Percentiles rank a stretch among this genome's conserved stretches.
Conservation (phyloP, 1,140 invertebrate genomes). For the Pseudachorutes palmiensis region DNA sequence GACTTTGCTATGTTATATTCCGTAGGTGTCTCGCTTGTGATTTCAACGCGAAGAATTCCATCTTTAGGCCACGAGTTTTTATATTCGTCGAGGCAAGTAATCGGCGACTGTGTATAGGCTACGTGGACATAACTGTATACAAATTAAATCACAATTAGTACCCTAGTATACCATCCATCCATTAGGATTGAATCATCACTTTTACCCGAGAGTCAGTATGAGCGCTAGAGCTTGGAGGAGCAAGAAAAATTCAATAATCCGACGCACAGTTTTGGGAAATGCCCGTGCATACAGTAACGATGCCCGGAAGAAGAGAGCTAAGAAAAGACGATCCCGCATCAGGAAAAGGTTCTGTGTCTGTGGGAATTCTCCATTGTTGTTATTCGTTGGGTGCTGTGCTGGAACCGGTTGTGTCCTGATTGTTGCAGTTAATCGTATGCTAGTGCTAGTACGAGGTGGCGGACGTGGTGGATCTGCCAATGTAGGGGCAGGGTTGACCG, state of each 20-base stretch:
- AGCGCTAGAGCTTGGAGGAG: conserved; percentile 62
- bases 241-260: conserved; percentile 83
- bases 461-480: too few relatives aligned
- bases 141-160: conserved; percentile 19
- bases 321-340: conserved; percentile 87
- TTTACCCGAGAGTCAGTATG: conserved; percentile 24
- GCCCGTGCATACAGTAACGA: conserved; percentile 80
- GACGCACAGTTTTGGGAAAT: conserved; percentile 64
- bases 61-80: conserved; percentile 85
- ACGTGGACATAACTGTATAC: conserved; percentile 75
- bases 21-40: conserved; percentile 64
- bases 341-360: conserved; percentile 41
- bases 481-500: too few relatives aligned
- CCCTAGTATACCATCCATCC: conserved; percentile 25
- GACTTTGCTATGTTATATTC: conserved; percentile 70
- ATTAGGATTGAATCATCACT: conserved; percentile 14
- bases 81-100: conserved; percentile 85
- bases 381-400: conserved; percentile 25
- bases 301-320: conserved; percentile 85
- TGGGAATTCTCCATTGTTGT: conserved; percentile 35
- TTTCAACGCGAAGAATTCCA: conserved; percentile 93
- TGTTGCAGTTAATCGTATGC: conserved; percentile 18
- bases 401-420: conserved; percentile 16
- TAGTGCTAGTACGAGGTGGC: too few relatives aligned
- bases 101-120: conserved; percentile 82